These are phyloP conservation scores for Gnathonemus echidnorhynchus DNA, from an alignment of 2,113 vertebrate species.

Conservation along the genomic window DNA sequence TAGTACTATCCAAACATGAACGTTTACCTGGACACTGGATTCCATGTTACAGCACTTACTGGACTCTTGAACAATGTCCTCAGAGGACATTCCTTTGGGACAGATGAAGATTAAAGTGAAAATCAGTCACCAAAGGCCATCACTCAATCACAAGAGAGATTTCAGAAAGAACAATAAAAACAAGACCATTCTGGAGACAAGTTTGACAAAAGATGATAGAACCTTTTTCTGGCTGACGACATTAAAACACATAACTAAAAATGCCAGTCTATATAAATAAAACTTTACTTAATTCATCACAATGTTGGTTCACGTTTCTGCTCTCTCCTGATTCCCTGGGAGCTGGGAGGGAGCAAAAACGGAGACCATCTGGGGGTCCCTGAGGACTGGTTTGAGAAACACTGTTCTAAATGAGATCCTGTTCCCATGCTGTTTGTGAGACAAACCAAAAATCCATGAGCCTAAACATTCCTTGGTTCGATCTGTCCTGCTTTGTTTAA, in stretches of 20 bases:
- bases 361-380: not conserved
- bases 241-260: not conserved
- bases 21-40: slow-evolving; percentile 54
- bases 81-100: slow-evolving; percentile 75
- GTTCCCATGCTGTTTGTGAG: not conserved
- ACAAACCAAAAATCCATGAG: not conserved
- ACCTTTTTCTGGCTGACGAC: not conserved
- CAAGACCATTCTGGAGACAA: not conserved
- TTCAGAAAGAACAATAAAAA: not conserved
- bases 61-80: slow-evolving; percentile 83
- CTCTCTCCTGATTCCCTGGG: not conserved
- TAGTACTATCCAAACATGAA: not conserved
- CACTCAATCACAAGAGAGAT: not conserved
- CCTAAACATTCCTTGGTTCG: not conserved
- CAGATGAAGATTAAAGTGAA: not conserved
- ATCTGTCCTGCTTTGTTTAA: not conserved
- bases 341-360: not conserved
- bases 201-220: not conserved
- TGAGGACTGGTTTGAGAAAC: not conserved
- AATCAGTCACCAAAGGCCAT: not conserved
- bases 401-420: not conserved
- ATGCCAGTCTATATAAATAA: not conserved
- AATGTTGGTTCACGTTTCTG: not conserved
- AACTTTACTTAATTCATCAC: not conserved
- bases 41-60: slow-evolving; percentile 77